A percentile compares a stretch with the other conserved stretches of the same genome.
Conservation (phyloP, 2,113 vertebrate genomes). For the Psophia crepitans region DNA sequence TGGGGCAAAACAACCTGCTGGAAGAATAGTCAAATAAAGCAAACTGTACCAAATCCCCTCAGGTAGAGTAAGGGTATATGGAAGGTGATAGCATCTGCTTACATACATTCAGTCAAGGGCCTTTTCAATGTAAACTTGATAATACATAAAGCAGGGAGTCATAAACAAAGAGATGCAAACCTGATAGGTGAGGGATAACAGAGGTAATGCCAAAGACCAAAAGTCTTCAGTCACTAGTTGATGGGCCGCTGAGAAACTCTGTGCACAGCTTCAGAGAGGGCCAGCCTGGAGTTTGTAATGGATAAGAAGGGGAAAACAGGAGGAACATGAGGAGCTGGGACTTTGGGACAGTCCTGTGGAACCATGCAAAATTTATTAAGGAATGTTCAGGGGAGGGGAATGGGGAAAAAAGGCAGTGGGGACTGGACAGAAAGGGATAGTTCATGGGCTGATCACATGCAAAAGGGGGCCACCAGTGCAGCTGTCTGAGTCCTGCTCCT, state of each 20-base stretch:
- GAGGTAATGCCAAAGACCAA: background rate
- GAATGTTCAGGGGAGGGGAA: background rate
- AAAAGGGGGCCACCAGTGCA: accelerated
- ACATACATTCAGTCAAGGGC: background rate
- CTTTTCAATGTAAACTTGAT: background rate
- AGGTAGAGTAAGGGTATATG: background rate
- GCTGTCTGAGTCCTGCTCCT: background rate
- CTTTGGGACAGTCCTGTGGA: background rate
- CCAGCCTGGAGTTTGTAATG: background rate
- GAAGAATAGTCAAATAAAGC: background rate
- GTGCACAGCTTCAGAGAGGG: background rate
- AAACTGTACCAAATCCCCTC: background rate
- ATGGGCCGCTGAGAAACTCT: background rate
- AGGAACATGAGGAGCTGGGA: background rate
- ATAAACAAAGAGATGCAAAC: background rate
- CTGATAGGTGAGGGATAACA: background rate
- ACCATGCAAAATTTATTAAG: background rate
- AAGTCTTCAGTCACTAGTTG: background rate
- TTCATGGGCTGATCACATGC: background rate
- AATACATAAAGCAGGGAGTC: background rate
- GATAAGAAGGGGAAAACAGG: background rate
- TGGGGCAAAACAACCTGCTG: background rate
- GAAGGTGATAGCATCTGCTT: background rate
- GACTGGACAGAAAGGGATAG: background rate
- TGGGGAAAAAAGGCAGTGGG: background rate